Conservation (phyloP, 2,797 vertebrate genomes). For the Halcyon badia region DNA sequence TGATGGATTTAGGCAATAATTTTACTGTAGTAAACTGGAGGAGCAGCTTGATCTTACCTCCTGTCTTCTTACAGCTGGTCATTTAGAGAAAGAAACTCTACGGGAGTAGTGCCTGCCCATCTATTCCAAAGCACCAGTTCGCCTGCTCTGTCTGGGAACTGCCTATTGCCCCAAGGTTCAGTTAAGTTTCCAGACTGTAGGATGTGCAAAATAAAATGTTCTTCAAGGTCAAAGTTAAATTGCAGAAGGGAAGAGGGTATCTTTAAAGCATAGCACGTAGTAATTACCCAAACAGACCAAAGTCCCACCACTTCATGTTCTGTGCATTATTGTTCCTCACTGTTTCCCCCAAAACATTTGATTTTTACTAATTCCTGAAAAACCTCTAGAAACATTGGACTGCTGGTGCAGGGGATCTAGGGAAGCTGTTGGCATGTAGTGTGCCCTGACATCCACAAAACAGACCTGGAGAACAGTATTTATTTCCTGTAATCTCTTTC, state of each 20-base stretch:
- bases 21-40: not conserved
- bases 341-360: not conserved
- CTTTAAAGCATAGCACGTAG: not conserved
- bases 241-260: not conserved
- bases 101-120: not conserved
- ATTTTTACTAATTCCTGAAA: not conserved
- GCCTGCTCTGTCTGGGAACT: not conserved
- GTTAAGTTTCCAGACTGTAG: not conserved
- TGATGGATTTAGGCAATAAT: not conserved
- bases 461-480: not conserved
- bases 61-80: not conserved
- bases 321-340: not conserved
- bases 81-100: not conserved
- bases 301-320: not conserved
- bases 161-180: not conserved
- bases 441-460: not conserved
- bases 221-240: not conserved
- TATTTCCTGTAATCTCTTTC: conserved; percentile 24
- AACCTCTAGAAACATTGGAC: not conserved
- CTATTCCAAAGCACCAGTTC: not conserved
- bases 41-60: not conserved
- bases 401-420: not conserved
- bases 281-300: not conserved
- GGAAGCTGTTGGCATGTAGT: not conserved
- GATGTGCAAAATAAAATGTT: not conserved